Evolutionary conservation across 2,888 invertebrate genomes (phyloP).

Genomic region (Dusona sp.): DNA sequence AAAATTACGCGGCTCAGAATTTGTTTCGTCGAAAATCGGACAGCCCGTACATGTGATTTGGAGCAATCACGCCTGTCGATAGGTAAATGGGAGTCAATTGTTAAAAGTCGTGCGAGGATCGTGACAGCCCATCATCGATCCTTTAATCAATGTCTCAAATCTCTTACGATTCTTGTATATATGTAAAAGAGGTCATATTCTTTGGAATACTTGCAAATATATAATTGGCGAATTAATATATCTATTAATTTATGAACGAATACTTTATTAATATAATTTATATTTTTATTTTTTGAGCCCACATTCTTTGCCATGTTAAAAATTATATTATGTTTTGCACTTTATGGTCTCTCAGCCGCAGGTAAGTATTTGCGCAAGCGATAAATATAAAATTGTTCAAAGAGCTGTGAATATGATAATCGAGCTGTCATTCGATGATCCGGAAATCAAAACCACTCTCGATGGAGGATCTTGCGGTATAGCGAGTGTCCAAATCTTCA

Average conservation of each 20-base stretch:
- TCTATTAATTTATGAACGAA: background rate
- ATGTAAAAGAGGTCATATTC: conserved; percentile 71
- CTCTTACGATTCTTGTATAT: conserved; percentile 72
- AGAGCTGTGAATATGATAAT: background rate
- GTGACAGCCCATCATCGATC: conserved; percentile 51
- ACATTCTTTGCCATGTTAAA: background rate
- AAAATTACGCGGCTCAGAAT: background rate
- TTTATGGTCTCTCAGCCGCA: background rate
- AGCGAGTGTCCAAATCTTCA: background rate
- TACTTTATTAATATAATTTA: background rate
- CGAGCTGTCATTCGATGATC: background rate
- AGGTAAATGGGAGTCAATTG: background rate
- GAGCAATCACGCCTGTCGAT: background rate
- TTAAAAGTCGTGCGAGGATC: conserved; percentile 47
- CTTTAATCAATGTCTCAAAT: conserved; percentile 68
- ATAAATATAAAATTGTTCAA: background rate
- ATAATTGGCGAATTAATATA: conserved; percentile 38
- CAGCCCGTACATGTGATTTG: background rate
- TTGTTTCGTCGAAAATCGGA: background rate
- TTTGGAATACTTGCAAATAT: conserved; percentile 67
- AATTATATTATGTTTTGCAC: background rate
- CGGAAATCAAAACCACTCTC: background rate
- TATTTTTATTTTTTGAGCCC: background rate
- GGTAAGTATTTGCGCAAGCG: background rate
- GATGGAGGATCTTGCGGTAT: background rate